Base-by-base conservation (phyloP, 1,140 invertebrate species). In the Micrasema minimum region DNA sequence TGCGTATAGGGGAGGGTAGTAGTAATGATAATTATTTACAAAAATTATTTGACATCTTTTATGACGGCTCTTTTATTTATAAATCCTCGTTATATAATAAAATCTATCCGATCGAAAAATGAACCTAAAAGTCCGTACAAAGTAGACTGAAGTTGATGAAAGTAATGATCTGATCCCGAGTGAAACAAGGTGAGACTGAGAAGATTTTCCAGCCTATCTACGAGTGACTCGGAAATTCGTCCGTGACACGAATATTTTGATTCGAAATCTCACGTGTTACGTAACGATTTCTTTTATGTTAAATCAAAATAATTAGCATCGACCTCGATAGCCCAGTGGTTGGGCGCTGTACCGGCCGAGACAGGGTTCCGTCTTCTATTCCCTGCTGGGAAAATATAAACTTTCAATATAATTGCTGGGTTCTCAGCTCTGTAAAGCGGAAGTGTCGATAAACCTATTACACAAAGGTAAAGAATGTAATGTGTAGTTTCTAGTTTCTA, bases 241-340 rank as follows among this genome's bases (percentile, higher is more conserved):
- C 55, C 55, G 10, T 59, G 55, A 41, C 55, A 59, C 37, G 55
- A 41, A 59, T 23, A 55, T 23, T 14, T 18, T 22, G 50, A 53
- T 59, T 59, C 37, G 31, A 59, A 59, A 59, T 59, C 55, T 59
- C 22, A 59, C 55, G 20, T 2, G 35, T 59, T 59, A 59, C 18
- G 55, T 59, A 59, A 59, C 55, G 55, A 59, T 59, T 59, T 59
- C 55, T 59, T 59, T 59, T 59, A 59, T 41, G 35, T 59, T 22
- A 59, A 59, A 38, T 59, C 50, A 53, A 11, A 53, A 53, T 35
- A 53, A 35, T 53, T n/a, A 53, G 2, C 50, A 22, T 59, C 35
- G 55, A 22, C 55, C 55, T 59, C 55, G 55, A 41, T 18, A 59
- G 37, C 2, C 10, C 14, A 11, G 55, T 38, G 18, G 35, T 41